Base-by-base conservation (phyloP, 2,797 vertebrate genomes). In the Lagocephalus sceleratus region DNA sequence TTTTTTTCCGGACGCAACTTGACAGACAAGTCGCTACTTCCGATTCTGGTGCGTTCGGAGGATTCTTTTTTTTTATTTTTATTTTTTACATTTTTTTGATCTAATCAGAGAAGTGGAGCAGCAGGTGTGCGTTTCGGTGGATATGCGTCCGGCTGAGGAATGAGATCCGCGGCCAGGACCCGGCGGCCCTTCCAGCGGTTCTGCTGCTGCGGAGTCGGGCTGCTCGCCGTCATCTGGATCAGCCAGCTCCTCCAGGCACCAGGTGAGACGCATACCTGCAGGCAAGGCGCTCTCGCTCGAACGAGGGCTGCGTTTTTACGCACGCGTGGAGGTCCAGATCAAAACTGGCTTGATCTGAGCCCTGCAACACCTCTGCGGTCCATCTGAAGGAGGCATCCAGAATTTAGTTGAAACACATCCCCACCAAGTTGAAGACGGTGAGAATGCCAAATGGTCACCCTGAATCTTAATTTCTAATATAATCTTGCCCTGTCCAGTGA, bases 201-300 rank as follows among this genome's bases (percentile, higher is more conserved):
- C 78, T 91, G 89, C 87, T 90, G 85, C 88, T 85, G 88, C 32
- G 89, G 82, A 66, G 55, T 88, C 74, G 88, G 79, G 57, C 82
- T 90, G 74, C 56, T 91, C 60, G 81, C 85, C 54, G 81, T 88
- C 71, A 73, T 90, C 39, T 88, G 87, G 85, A 74, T 91, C 73
- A 19, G 77, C 0, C 88, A 86, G 79, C 78, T 89, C 73, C 73
- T 81, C 70, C 85, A 82, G 72, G 74, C 82, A 61, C 87, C 89
- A 90, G 90, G 90, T 90, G 84, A 86, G 88, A 82, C 65, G 9
- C 40, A 10, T 10, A 42, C 40, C 40, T 42, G 40, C 40, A n/a
- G 11, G 14, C 32, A 14, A 12, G 11, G 14, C 32, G n/a, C n/a
- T n/a, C n/a, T n/a, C n/a, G n/a, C n/a, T n/a, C n/a, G n/a, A n/a